Evolutionary conservation across 2,113 vertebrate genomes (phyloP), one percentile per base, ranked within the genome.

Genomic region (Vicugna pacos): DNA sequence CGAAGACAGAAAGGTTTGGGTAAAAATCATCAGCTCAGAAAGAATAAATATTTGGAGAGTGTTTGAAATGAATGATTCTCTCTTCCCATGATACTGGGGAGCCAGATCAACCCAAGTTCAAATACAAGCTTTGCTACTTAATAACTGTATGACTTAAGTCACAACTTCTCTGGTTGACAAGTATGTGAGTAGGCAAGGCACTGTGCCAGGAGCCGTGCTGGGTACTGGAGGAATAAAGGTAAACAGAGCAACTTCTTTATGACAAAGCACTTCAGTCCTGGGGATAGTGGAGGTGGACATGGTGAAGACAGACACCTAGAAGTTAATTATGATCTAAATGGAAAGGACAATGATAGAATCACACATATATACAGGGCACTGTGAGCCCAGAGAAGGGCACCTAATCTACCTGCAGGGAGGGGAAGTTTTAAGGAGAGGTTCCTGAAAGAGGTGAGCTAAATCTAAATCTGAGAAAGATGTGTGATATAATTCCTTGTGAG

Each of bases 1-100:
- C 16, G 93, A 97, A 97, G 89, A 97, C 0, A 92, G 95, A 96
- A 89, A 52, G 32, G 52, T 60, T 24, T 88, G n/a, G 46, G 60
- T 60, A 16, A 85, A 91, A 90, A 60, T 15, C 89, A 42, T 19
- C 75, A 14, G 12, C 48, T 64, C 11, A 28, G 35, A 82, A 92
- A 86, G n/a, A 72, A 84, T 8, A 85, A 67, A 20, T 35, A 56
- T 28, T 48, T 64, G 35, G 30, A 24, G 20, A 64, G 20, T 20
- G 7, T 54, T 65, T 48, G 52, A 54, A 60, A 72, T 56, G 30
- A n/a, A 42, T 8, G 24, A 46, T 46, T 73, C 24, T 38, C 30
- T 20, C 26, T 7, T 32, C n/a, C 15, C 15, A 38, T 17, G 50
- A 72, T 62, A 5, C 1, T 20, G 22, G 77, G 42, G 89, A 60